Percentiles rank a stretch among this genome's conserved stretches.
phyloP scores from a whole-genome alignment of 2,113 vertebrate genomes.

The Neopipo cinnamomea region DNA sequence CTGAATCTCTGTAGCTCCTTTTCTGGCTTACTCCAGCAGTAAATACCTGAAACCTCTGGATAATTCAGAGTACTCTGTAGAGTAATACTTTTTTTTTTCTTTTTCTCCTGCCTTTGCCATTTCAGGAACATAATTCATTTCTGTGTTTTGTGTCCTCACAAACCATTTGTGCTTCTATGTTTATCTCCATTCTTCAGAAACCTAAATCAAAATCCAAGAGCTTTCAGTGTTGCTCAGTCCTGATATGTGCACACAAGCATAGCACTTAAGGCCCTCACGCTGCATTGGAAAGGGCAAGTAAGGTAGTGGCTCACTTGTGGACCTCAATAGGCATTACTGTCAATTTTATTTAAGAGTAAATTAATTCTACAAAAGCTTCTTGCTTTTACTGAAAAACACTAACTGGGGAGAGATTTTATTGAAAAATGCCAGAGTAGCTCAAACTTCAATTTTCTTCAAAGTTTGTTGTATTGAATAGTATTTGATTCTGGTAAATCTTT shows the following conservation, averaged over 20 bases:
- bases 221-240: not conserved
- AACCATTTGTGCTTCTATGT: not conserved
- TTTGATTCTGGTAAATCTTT: not conserved
- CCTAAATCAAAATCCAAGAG: not conserved
- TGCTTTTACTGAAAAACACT: not conserved
- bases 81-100: not conserved
- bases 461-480: not conserved
- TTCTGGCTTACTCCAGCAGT: not conserved
- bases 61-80: not conserved
- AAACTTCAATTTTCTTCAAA: not conserved
- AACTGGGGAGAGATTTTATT: not conserved
- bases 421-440: not conserved
- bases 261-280: not conserved
- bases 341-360: not conserved
- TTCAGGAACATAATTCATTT: not conserved
- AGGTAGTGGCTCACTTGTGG: not conserved
- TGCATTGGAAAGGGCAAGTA: not conserved
- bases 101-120: not conserved
- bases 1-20: not conserved
- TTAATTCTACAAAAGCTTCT: not conserved
- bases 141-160: not conserved
- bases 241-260: not conserved
- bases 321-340: not conserved
- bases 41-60: not conserved
- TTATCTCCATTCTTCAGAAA: not conserved